Base-by-base conservation (phyloP, 2,113 vertebrate species). In the Nerophis ophidion region DNA sequence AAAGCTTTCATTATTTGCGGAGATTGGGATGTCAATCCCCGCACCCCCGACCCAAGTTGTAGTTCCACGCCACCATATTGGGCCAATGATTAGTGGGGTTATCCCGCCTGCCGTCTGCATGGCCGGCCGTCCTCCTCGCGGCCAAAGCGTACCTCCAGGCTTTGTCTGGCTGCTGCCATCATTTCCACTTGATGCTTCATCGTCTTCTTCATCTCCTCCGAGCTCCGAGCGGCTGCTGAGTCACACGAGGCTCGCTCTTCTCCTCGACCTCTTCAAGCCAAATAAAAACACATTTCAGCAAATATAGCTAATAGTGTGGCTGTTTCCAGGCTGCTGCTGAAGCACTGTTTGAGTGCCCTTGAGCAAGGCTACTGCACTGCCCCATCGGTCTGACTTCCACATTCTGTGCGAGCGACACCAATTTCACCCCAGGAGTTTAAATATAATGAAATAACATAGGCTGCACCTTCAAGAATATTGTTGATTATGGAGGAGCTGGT, bases 1-100 rank as follows among this genome's bases (percentile, higher is more conserved):
- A 86, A 85, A 79, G 71, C 82, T 87, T 88, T 87, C 82, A 85
- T 89, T 90, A 86, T 89, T 89, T 88, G 84, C 83, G 57, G 66
- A 84, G 86, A 88, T 87, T 84, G 84, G 81, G 66, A 85, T 88
- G 83, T 86, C 86, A 84, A 82, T 90, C 82, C 84, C 75, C 5
- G 61, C 42, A 59, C 75, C 82, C 81, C 82, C 84, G 76, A 84
- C 83, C 84, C 72, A 66, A 79, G 79, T 87, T 82, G 82, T 81
- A 75, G 76, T 83, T 63, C 72, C 70, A 67, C 66, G 60, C 57
- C 71, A 45, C 86, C 85, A 81, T 84, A 86, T 83, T 82, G 81
- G 76, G 80, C 81, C 62, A 83, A 84, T 88, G 79, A 90, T 89
- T 82, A 80, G 70, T 62, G 59, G 68, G 81, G 87, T 87, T 87